Evolutionary conservation across 1,140 invertebrate species (phyloP), one percentile per base, ranked within the genome.

Genomic region (Papilio polyxenes): DNA sequence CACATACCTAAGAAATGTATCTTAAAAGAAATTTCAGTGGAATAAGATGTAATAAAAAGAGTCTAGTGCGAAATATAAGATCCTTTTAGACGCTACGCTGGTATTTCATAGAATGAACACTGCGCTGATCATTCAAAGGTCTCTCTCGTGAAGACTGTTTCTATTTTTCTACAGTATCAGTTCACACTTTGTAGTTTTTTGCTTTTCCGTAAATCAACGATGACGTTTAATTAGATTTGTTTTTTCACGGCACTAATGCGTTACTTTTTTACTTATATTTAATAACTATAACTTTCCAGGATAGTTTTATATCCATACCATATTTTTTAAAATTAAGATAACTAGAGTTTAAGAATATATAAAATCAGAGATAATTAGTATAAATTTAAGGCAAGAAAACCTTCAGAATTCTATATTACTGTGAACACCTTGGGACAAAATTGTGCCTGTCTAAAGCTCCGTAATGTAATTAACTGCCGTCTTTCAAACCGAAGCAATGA

Each of bases 21-120:
- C 80, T 82, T 74, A 59, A 51, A 51, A 49, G 76, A 87, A 85
- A 88, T 85, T 85, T 78, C 75, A 82, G 82, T 83, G 75, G 77
- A 69, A 59, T 69, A 76, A 69, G 77, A 86, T 83, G 83, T 85
- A 88, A 88, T 87, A 78, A 86, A 88, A 89, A 87, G 81, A 85
- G 44, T 77, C 10, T 51, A 53, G 56, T 20, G n/a, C 56, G 17
- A 59, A 59, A 59, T 59, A 59, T 20, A 59, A 59, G 56, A 20
- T 59, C 56, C 56, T 20, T 59, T 59, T 20, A 20, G 17, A 59
- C 56, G 56, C 8, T 59, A 59, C n/a, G 3, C 51, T 53, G 20
- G 13, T 31, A 23, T 65, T 31, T 65, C 23, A 13, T 31, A 65
- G 62, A 13, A 31, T 1, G 56, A 65, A 65, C 9, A 65, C 62